Conservation (phyloP, 1,140 invertebrate genomes). For the Phenacoccus solenopsis region DNA sequence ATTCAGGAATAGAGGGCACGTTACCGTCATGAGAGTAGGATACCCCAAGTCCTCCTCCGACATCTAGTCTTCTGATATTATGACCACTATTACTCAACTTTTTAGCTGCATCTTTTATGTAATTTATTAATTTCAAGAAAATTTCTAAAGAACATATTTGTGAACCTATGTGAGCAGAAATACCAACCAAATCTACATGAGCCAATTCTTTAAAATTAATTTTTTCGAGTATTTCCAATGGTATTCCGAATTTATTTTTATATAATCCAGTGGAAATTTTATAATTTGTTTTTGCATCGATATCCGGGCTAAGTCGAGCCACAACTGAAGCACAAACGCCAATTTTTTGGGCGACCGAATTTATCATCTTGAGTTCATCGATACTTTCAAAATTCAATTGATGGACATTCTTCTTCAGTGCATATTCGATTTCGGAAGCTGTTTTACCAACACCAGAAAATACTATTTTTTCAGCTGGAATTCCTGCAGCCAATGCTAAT, state of each 20-base stretch:
- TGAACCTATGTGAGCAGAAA: conserved; percentile 35
- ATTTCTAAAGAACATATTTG: conserved; percentile 27
- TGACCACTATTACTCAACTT: conserved; percentile 26
- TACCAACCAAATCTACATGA: conserved; percentile 29
- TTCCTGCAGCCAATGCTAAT: neutral
- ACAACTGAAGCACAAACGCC: neutral
- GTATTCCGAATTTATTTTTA: conserved; percentile 18
- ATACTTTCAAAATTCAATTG: conserved; percentile 5
- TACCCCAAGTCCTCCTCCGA: conserved; percentile 36
- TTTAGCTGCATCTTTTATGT: conserved; percentile 16
- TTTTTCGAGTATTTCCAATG: neutral
- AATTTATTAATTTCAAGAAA: neutral
- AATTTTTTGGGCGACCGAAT: neutral
- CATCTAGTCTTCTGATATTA: conserved; percentile 27
- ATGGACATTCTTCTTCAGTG: neutral
- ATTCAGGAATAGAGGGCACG: conserved; percentile 18
- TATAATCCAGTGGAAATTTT: conserved; percentile 19
- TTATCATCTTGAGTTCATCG: neutral
- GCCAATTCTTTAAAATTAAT: neutral
- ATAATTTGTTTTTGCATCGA: conserved; percentile 18
- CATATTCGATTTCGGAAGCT: neutral
- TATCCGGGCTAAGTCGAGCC: conserved; percentile 7
- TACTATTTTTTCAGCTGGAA: neutral
- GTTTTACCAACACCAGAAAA: conserved; percentile 20
- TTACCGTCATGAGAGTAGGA: conserved; percentile 27